These are phyloP conservation scores for Polydesmus complanatus DNA, from an alignment of 2,888 invertebrate genomes.

Conservation along the genomic window DNA sequence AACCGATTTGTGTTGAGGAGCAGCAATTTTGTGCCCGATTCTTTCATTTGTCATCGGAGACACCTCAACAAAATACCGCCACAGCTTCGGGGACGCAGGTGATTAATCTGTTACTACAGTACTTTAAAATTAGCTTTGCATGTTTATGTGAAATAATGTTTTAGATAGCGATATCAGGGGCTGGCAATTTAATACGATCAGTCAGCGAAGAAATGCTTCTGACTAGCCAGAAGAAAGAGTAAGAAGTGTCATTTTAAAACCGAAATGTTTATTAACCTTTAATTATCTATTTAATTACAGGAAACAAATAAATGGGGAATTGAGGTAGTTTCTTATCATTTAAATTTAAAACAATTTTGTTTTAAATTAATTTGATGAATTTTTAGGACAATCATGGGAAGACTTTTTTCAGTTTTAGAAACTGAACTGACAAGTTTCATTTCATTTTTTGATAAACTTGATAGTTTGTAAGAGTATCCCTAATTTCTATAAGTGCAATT, in stretches of 20 bases:
- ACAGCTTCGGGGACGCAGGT: neutral
- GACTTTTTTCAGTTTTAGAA: constrained; percentile 77
- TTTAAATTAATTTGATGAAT: neutral
- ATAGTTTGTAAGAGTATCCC: constrained; percentile 60
- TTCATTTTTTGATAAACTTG: constrained; percentile 67
- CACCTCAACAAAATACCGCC: neutral
- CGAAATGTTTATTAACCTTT: neutral
- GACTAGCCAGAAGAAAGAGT: constrained; percentile 19
- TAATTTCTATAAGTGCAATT: neutral
- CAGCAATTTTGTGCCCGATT: constrained; percentile 89
- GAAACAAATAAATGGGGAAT: constrained; percentile 34
- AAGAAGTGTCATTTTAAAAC: constrained; percentile 14
- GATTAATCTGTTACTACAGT: neutral
- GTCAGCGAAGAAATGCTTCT: constrained; percentile 20
- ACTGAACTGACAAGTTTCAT: constrained; percentile 73
- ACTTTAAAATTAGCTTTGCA: neutral
- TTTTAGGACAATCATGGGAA: constrained; percentile 54
- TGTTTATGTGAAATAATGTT: neutral
- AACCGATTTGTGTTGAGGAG: constrained; percentile 81
- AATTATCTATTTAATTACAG: constrained; percentile 21
- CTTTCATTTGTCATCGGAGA: constrained; percentile 58
- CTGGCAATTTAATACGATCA: constrained; percentile 18
- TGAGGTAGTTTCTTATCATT: constrained; percentile 23
- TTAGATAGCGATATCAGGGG: neutral
- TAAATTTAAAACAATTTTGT: neutral